These are phyloP conservation scores for Mohoua ochrocephala DNA, from an alignment of 2,113 vertebrate species.

Conservation along the genomic window DNA sequence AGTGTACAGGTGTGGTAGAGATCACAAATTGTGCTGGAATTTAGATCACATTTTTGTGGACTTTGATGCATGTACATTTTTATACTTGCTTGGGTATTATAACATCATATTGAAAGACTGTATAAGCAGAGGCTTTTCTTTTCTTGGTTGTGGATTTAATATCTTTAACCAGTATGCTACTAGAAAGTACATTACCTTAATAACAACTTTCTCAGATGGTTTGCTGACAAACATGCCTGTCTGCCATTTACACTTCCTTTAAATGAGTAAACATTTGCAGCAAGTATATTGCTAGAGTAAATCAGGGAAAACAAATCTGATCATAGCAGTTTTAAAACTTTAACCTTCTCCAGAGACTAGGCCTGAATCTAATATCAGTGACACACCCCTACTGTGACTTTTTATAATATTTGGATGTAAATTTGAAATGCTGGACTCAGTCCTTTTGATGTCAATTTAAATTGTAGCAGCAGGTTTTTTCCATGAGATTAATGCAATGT, in stretches of 20 bases:
- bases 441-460: neutral
- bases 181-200: neutral
- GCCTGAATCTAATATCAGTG: neutral
- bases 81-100: neutral
- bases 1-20: rapidly evolving
- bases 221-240: neutral
- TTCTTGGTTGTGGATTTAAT: neutral
- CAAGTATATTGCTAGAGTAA: neutral
- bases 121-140: neutral
- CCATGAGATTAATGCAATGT: neutral
- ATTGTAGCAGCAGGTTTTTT: neutral
- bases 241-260: neutral
- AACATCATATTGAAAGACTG: neutral
- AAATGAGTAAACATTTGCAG: neutral
- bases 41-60: neutral
- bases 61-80: neutral
- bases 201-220: neutral
- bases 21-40: neutral
- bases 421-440: neutral
- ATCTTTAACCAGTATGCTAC: neutral
- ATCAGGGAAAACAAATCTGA: neutral
- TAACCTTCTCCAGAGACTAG: neutral
- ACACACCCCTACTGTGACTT: neutral
- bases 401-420: neutral
- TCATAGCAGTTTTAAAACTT: neutral